Conservation (phyloP, 2,888 invertebrate genomes). For the Sarcophaga variegata region DNA sequence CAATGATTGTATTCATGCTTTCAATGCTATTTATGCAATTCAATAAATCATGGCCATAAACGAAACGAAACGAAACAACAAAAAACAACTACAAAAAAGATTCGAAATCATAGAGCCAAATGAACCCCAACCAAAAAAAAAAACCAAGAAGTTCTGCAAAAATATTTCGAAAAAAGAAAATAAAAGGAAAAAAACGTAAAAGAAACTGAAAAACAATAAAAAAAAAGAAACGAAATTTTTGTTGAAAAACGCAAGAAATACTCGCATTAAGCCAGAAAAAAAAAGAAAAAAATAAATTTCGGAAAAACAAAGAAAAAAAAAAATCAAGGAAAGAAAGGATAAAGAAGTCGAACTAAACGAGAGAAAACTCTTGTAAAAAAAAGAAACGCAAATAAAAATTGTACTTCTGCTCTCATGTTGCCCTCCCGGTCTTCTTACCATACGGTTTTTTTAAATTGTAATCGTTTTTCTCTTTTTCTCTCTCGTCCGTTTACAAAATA, state of each 20-base stretch:
- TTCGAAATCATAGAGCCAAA: not conserved
- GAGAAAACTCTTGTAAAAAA: constrained; percentile 9
- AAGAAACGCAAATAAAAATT: constrained; percentile 58
- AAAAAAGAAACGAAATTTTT: constrained; percentile 1
- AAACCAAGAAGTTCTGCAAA: too few species aligned
- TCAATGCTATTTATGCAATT: constrained; percentile 80
- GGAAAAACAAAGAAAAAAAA: not conserved
- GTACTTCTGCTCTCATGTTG: constrained; percentile 27
- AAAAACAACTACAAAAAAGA: constrained; percentile 3
- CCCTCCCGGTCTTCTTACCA: not conserved
- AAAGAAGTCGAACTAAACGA: not conserved
- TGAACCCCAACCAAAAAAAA: constrained; percentile 36
- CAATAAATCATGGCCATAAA: constrained; percentile 79
- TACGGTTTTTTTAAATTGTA: too few species aligned
- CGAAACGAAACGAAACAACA: constrained; percentile 43
- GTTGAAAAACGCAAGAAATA: constrained; percentile 35
- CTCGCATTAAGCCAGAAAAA: constrained; percentile 43
- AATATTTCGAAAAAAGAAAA: constrained; percentile 7
- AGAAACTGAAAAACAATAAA: constrained; percentile 7
- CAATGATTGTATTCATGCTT: constrained; percentile 77
- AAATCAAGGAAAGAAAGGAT: constrained; percentile 50
- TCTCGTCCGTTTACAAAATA: not conserved
- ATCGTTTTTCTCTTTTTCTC: not conserved
- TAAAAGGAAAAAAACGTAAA: not conserved
- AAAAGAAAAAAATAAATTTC: too few species aligned